Percentiles rank a stretch among this genome's conserved stretches.
Conservation (phyloP, 2,888 invertebrate genomes). For the Biston stratarius region DNA sequence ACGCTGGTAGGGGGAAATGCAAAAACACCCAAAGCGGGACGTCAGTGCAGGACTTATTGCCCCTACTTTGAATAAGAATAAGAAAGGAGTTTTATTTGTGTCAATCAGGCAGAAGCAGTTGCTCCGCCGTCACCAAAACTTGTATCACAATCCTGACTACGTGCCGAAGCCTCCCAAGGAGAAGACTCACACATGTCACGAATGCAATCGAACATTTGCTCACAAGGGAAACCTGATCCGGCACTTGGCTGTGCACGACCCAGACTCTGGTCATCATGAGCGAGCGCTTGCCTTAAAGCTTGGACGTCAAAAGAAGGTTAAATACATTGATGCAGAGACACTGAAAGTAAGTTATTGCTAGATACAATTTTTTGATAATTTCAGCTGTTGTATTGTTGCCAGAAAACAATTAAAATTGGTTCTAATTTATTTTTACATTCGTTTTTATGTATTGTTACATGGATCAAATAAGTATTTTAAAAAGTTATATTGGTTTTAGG, state of each 20-base stretch:
- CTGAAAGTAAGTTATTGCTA: constrained; percentile 56
- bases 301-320: constrained; percentile 92
- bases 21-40: too few species aligned
- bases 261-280: constrained; percentile 91
- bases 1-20: too few species aligned
- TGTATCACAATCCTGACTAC: constrained; percentile 96
- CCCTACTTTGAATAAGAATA: too few species aligned
- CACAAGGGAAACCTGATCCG: constrained; percentile 97
- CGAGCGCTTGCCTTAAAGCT: constrained; percentile 91
- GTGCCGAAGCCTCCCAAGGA: constrained; percentile 95
- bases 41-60: too few species aligned
- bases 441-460: too few species aligned
- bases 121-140: constrained; percentile 95
- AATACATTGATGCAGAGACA: constrained; percentile 83
- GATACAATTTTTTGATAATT: not conserved
- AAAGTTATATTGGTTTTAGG: too few species aligned
- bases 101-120: constrained; percentile 95
- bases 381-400: too few species aligned
- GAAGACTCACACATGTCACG: constrained; percentile 95
- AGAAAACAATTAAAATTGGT: too few species aligned
- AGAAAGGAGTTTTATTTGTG: not conserved
- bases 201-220: constrained; percentile 90
- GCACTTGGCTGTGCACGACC: constrained; percentile 96
- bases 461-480: too few species aligned
- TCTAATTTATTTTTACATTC: too few species aligned